phyloP scores from a whole-genome alignment of 2,888 invertebrate species.

The Mythimna albipuncta region DNA sequence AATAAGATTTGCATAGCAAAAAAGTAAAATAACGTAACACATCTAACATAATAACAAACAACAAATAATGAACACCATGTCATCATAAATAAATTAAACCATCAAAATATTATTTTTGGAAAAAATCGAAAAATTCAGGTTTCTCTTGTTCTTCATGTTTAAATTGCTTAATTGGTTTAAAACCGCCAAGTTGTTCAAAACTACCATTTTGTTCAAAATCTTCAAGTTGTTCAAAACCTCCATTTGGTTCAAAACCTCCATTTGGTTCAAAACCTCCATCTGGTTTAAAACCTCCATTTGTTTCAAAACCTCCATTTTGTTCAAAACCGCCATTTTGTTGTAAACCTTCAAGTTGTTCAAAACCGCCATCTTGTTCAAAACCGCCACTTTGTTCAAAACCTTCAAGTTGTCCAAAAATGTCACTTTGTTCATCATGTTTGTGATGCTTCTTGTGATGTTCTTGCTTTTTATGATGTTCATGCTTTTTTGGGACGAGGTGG shows the following conservation, averaged over 20 bases:
- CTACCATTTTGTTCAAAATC: no score
- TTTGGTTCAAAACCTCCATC: no score
- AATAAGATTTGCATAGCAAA: constrained; percentile 17
- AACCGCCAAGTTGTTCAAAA: neutral
- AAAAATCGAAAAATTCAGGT: constrained; percentile 33
- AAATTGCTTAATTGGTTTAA: neutral
- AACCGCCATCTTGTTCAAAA: neutral
- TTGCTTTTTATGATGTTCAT: constrained; percentile 52
- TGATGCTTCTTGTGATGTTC: constrained; percentile 34
- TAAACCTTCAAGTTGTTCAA: no score
- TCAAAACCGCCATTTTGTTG: neutral
- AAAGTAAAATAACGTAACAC: neutral
- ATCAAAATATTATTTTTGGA: constrained; percentile 7
- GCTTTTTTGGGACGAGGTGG: constrained; percentile 54
- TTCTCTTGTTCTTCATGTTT: constrained; percentile 17
- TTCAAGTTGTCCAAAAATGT: neutral
- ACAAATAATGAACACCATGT: constrained; percentile 2
- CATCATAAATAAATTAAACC: neutral
- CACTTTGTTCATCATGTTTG: constrained; percentile 14
- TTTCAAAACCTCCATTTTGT: neutral
- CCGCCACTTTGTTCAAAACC: neutral
- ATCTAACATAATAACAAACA: constrained; percentile 12
- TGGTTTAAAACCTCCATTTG: neutral
- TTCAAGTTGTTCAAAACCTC: neutral
- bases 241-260: no score